Evolutionary conservation across 2,888 invertebrate species (phyloP).

Genomic region (Dolichomitus sp.): DNA sequence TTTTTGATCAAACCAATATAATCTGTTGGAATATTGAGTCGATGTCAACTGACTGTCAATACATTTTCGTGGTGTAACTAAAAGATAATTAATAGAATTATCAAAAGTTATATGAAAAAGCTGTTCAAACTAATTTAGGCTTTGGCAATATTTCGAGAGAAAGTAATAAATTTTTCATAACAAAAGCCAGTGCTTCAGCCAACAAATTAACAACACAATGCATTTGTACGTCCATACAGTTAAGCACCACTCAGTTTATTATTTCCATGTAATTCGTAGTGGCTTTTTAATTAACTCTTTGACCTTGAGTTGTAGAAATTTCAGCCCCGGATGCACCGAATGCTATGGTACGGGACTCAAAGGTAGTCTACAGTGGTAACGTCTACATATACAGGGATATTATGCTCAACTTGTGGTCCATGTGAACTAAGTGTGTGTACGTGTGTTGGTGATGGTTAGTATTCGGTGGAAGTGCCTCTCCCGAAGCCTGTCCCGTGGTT

Average conservation of each 20-base stretch:
- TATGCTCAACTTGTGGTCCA: slow-evolving; percentile 1
- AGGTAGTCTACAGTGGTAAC: not conserved
- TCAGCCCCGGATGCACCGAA: not conserved
- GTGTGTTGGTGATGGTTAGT: not conserved
- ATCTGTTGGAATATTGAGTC: too few species aligned
- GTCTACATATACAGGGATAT: not conserved
- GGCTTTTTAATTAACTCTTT: slow-evolving; percentile 34
- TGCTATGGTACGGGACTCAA: not conserved
- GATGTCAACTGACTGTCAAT: too few species aligned
- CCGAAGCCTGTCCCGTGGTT: not conserved
- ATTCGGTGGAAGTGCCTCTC: not conserved
- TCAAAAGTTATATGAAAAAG: too few species aligned
- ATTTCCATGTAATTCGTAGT: not conserved
- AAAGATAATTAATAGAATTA: too few species aligned
- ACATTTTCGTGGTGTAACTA: too few species aligned
- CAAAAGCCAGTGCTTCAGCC: not conserved
- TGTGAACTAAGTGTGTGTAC: slow-evolving; percentile 9
- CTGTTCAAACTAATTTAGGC: too few species aligned
- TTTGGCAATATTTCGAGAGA: not conserved
- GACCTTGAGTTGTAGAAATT: not conserved
- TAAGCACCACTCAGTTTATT: not conserved
- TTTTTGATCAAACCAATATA: too few species aligned
- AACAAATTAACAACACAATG: not conserved
- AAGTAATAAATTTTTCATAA: not conserved
- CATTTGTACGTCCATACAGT: not conserved